These are phyloP conservation scores for Lasius fuliginosus DNA, from an alignment of 2,888 invertebrate genomes.

Conservation along the genomic window DNA sequence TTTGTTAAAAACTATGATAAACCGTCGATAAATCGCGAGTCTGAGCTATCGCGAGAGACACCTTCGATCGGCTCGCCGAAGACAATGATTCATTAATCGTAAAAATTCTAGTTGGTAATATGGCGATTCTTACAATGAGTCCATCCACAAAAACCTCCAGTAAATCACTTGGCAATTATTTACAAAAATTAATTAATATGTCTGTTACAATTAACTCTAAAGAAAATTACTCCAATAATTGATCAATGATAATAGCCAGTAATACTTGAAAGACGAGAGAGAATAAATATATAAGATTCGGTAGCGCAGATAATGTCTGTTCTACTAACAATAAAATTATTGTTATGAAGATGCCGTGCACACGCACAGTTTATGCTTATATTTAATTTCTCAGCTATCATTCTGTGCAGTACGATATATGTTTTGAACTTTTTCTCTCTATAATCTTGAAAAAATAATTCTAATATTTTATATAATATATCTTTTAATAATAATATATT, in stretches of 20 bases:
- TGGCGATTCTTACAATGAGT: conserved; percentile 35
- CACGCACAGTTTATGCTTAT: neutral
- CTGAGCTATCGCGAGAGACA: conserved; percentile 33
- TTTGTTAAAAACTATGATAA: conserved; percentile 1
- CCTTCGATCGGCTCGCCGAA: conserved; percentile 19
- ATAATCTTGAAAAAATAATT: conserved; percentile 4
- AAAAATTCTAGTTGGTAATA: neutral
- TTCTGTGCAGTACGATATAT: neutral
- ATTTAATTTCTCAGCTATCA: neutral
- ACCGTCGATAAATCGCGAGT: neutral
- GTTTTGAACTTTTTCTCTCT: neutral
- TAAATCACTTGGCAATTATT: conserved; percentile 77
- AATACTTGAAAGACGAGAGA: conserved; percentile 48
- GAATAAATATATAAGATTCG: conserved; percentile 68
- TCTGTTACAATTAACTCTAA: conserved; percentile 63
- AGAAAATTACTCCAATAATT: conserved; percentile 33
- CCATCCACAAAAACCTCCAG: conserved; percentile 80
- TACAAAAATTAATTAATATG: conserved; percentile 73
- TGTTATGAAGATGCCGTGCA: neutral
- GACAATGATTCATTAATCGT: conserved; percentile 13
- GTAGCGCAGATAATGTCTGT: neutral
- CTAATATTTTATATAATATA: conserved; percentile 17
- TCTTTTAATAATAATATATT: conserved; percentile 29
- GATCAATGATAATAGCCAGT: conserved; percentile 33
- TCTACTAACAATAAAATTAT: conserved; percentile 5